phyloP scores from a whole-genome alignment of 2,888 invertebrate genomes.

The Aporophyla nigra region DNA sequence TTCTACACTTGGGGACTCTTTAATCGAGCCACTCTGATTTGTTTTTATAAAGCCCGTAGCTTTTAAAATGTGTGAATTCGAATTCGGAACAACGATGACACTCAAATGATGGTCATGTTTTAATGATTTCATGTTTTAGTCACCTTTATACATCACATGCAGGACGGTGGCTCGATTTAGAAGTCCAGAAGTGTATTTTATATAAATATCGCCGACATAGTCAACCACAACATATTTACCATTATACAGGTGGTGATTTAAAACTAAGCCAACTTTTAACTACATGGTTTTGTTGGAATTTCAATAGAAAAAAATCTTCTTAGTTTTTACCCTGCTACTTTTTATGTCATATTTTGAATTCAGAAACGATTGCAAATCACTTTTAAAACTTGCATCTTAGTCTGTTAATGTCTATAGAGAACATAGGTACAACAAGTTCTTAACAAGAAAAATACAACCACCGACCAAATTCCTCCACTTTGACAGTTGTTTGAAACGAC shows the following conservation, averaged over 20 bases:
- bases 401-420: no score
- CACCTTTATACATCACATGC: background rate
- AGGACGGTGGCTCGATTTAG: background rate
- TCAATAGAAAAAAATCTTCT: background rate
- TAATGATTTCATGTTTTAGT: background rate
- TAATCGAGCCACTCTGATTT: background rate
- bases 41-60: background rate
- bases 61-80: background rate
- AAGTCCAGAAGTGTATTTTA: slow-evolving; percentile 10
- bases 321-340: no score
- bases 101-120: background rate
- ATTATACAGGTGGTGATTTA: slow-evolving; percentile 23
- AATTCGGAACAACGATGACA: background rate
- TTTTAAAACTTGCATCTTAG: background rate
- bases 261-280: background rate
- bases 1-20: slow-evolving; percentile 1
- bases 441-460: background rate
- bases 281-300: background rate
- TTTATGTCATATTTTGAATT: no score
- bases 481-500: slow-evolving; percentile 26
- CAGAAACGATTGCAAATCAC: no score
- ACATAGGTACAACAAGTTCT: background rate
- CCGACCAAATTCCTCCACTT: background rate
- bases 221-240: slow-evolving; percentile 18
- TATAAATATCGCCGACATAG: slow-evolving; percentile 45